Conservation (phyloP, 1,140 invertebrate genomes). For the Belonocnema kinseyi region DNA sequence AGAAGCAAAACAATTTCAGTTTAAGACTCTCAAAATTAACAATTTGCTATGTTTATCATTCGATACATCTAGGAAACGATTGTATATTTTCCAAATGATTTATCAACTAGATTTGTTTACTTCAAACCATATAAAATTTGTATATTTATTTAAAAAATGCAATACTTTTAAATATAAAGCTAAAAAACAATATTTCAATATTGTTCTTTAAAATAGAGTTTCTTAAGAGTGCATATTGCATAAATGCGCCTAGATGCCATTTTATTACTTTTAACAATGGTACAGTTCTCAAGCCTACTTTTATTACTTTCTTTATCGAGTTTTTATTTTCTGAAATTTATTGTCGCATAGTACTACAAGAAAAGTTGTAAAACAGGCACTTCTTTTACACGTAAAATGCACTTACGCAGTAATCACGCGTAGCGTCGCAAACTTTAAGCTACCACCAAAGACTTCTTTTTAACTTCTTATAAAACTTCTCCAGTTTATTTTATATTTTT, state of each 20-base stretch:
- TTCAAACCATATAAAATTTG: too few species aligned
- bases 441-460: not conserved
- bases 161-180: too few species aligned
- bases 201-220: too few species aligned
- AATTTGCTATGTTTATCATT: not conserved
- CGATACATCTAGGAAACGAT: not conserved
- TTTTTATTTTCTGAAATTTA: constrained; percentile 21
- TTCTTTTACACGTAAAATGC: constrained; percentile 19
- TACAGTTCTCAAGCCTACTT: constrained; percentile 5
- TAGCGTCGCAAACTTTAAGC: not conserved
- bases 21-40: too few species aligned
- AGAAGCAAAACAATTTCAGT: too few species aligned
- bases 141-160: too few species aligned
- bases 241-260: not conserved
- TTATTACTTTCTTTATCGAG: constrained; percentile 1
- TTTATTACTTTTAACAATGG: not conserved
- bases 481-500: too few species aligned
- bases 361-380: constrained; percentile 8
- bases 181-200: too few species aligned
- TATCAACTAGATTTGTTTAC: too few species aligned
- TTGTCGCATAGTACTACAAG: not conserved
- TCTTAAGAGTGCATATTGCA: not conserved
- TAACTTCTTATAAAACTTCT: not conserved
- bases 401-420: not conserved
- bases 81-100: not conserved